Percentiles rank a stretch among this genome's conserved stretches.
phyloP scores from a whole-genome alignment of 2,797 vertebrate species.

The Danio albolineatus region DNA sequence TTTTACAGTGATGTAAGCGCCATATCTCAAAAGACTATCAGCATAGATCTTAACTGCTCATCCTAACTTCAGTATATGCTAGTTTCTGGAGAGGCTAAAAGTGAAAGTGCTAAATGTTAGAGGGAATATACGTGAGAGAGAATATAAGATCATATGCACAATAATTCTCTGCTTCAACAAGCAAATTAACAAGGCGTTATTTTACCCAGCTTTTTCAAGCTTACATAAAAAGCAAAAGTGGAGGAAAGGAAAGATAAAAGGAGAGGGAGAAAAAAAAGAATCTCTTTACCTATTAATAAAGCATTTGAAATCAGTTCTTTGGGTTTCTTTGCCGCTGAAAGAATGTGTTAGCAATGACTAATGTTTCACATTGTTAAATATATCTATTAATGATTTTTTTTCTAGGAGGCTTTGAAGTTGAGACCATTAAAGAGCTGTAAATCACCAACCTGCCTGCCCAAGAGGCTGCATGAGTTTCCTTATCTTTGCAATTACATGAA shows the following conservation, averaged over 20 bases:
- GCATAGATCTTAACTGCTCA: neutral
- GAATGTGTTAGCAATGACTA: constrained; percentile 61
- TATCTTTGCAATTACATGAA: constrained; percentile 79
- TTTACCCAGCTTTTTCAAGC: constrained; percentile 47
- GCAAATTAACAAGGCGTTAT: constrained; percentile 45
- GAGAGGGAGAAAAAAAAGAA: constrained; percentile 33
- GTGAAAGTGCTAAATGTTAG: neutral
- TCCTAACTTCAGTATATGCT: neutral
- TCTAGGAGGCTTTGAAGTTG: constrained; percentile 68
- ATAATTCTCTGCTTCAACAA: constrained; percentile 45
- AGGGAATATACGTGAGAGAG: constrained; percentile 13
- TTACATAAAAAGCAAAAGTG: constrained; percentile 32
- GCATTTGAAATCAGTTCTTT: constrained; percentile 57
- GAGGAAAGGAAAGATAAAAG: constrained; percentile 27
- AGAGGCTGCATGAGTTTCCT: constrained; percentile 75
- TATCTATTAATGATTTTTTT: constrained; percentile 69
- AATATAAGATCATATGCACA: constrained; percentile 26
- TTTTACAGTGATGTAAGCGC: no score
- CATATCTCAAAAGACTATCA: neutral
- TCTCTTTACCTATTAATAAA: constrained; percentile 64
- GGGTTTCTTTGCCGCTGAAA: constrained; percentile 49
- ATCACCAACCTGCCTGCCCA: constrained; percentile 74
- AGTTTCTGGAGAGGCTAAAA: neutral
- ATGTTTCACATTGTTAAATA: constrained; percentile 65
- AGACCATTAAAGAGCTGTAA: constrained; percentile 76